A percentile compares a stretch with the other conserved stretches of the same genome.
These are phyloP conservation scores for Parnassius smintheus DNA, from an alignment of 2,888 invertebrate species.

Conservation along the genomic window DNA sequence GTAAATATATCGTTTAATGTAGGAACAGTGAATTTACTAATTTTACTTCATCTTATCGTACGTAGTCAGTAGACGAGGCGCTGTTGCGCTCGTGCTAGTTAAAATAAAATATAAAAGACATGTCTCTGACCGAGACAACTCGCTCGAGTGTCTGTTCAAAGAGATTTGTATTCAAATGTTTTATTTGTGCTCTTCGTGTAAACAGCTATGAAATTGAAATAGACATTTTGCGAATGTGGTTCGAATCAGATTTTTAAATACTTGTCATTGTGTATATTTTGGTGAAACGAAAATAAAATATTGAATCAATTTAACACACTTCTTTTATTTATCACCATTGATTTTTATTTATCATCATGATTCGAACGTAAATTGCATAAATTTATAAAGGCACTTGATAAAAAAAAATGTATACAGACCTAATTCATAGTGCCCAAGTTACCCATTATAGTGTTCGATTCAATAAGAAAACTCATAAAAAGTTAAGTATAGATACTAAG, in stretches of 20 bases:
- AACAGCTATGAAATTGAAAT: slow-evolving; percentile 72
- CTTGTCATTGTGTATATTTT: slow-evolving; percentile 80
- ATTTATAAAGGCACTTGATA: too few relatives aligned
- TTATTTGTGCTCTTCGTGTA: slow-evolving; percentile 76
- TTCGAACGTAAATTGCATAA: too few relatives aligned
- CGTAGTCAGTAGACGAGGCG: slow-evolving; percentile 52
- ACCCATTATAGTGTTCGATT: too few relatives aligned
- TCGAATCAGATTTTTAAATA: slow-evolving; percentile 65
- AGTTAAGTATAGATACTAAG: too few relatives aligned
- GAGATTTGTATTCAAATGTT: slow-evolving; percentile 66
- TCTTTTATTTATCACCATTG: slow-evolving; percentile 32
- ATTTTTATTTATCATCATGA: too few relatives aligned
- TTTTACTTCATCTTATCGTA: slow-evolving; percentile 65
- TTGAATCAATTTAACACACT: slow-evolving; percentile 61
- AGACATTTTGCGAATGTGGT: slow-evolving; percentile 71
- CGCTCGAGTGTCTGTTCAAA: slow-evolving; percentile 51
- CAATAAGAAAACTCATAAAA: too few relatives aligned
- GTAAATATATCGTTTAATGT: slow-evolving; percentile 75
- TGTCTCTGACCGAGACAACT: slow-evolving; percentile 40
- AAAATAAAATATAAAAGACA: slow-evolving; percentile 51
- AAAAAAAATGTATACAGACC: too few relatives aligned
- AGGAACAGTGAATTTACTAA: slow-evolving; percentile 77
- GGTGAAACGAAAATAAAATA: slow-evolving; percentile 79
- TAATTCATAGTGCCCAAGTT: too few relatives aligned
- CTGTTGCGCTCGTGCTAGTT: slow-evolving; percentile 33